Evolutionary conservation across 2,113 vertebrate genomes (phyloP), one percentile per base, ranked within the genome.

Genomic region (Ptychochromis oligacanthus): DNA sequence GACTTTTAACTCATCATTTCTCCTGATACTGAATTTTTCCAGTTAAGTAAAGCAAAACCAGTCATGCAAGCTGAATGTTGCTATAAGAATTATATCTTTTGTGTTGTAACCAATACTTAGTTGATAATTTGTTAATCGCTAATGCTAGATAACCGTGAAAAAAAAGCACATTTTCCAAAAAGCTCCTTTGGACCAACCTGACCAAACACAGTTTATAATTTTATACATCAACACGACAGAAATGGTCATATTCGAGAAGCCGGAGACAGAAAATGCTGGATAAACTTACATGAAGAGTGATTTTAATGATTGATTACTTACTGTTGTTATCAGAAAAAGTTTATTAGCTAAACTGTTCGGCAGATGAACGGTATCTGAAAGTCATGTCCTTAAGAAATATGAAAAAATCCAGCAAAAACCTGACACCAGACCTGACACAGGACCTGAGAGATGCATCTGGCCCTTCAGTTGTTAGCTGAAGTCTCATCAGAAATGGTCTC

Each of bases 131-230:
- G n/a, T 65, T 17, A 17, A 43, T 22, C n/a, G 43, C 62, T 43
- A 43, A 65, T 40, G 13, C n/a, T 38, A 65, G 0, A 46, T 0
- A 67, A 46, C 38, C n/a, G 43, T 0, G 0, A 0, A 52, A 18
- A 11, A 52, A 52, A 31, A 52, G 17, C 5, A 2, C 24, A 24
- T 65, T 3, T 38, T 24, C 22, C 0, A 24, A 24, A 24, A 65
- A n/a, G n/a, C n/a, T 11, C 40, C 62, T n/a, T n/a, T n/a, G n/a
- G n/a, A n/a, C n/a, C 62, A 65, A 43, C 62, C n/a, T 65, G n/a
- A 65, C 1, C 62, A 65, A 65, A 65, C 40, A 65, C 62, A 67
- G n/a, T 43, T 18, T 18, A 7, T 1, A 1, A 10, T 65, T 43
- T 65, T 65, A 43, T 43, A 65, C 15, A 40, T 40, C n/a, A 43